Conservation (phyloP, 64 coral and sea anemone genomes). For the Acropora yongei region DNA sequence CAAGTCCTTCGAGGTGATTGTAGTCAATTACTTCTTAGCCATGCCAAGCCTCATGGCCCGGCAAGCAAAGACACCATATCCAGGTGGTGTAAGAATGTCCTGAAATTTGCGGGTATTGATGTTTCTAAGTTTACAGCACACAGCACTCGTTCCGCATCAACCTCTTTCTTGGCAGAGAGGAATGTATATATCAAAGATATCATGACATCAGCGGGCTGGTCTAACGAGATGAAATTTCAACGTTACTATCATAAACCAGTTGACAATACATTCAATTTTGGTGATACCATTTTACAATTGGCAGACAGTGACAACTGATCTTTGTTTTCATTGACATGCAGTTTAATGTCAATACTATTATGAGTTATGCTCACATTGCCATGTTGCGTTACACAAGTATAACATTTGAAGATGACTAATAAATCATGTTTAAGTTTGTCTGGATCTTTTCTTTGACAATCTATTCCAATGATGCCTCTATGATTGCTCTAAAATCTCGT, state of each 20-base stretch:
- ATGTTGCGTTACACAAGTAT: not conserved
- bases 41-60: slow-evolving; percentile 45
- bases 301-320: not conserved
- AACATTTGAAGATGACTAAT: not conserved
- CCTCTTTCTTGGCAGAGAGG: slow-evolving; percentile 30
- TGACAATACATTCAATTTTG: slow-evolving; percentile 47
- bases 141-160: slow-evolving; percentile 46
- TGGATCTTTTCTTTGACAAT: not conserved
- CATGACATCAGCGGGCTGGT: slow-evolving; percentile 37
- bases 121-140: not conserved
- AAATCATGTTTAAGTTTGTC: not conserved
- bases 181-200: slow-evolving; percentile 44
- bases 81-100: slow-evolving; percentile 36
- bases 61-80: slow-evolving; percentile 60
- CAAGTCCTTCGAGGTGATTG: not conserved
- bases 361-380: not conserved
- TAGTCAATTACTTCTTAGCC: slow-evolving; percentile 47
- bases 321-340: not conserved
- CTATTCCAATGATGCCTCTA: not conserved
- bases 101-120: slow-evolving; percentile 20
- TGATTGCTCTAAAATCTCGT: not conserved
- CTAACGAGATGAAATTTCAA: slow-evolving; percentile 45
- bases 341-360: not conserved
- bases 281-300: slow-evolving; percentile 29
- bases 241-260: slow-evolving; percentile 48